These are phyloP conservation scores for Tetrax tetrax DNA, from an alignment of 2,113 vertebrate genomes.

Conservation along the genomic window DNA sequence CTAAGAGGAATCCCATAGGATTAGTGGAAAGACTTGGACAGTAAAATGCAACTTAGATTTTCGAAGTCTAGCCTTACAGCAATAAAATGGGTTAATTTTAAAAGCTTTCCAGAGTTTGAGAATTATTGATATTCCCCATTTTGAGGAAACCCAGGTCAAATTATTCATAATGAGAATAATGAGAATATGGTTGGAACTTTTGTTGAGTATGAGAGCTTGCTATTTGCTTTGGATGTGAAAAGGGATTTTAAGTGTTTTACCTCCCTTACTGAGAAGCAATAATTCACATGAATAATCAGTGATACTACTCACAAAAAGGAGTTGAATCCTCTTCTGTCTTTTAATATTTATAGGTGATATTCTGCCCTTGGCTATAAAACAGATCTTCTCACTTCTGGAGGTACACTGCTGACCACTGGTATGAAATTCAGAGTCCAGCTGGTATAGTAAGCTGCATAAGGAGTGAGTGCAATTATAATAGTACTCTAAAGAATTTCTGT, in stretches of 20 bases:
- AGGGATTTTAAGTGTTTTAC: background rate
- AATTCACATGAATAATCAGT: background rate
- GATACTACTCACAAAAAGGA: background rate
- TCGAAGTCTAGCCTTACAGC: background rate
- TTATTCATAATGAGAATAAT: background rate
- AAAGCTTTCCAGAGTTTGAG: background rate
- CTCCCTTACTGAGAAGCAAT: background rate
- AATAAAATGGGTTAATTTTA: background rate
- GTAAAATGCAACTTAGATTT: background rate
- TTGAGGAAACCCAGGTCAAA: background rate
- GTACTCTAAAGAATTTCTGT: background rate
- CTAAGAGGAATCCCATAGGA: background rate
- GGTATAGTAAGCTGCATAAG: background rate
- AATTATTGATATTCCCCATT: background rate
- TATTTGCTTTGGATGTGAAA: background rate
- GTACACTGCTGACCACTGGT: background rate
- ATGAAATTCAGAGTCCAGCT: slow-evolving; percentile 11
- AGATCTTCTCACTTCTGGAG: background rate
- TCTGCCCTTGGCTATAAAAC: slow-evolving; percentile 2
- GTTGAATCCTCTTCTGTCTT: background rate
- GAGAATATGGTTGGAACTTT: background rate
- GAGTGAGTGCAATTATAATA: background rate
- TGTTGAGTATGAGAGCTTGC: background rate
- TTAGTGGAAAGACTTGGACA: background rate
- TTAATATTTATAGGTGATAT: slow-evolving; percentile 14